These are phyloP conservation scores for Thelaira solivaga DNA, from an alignment of 2,888 invertebrate species.

Conservation along the genomic window DNA sequence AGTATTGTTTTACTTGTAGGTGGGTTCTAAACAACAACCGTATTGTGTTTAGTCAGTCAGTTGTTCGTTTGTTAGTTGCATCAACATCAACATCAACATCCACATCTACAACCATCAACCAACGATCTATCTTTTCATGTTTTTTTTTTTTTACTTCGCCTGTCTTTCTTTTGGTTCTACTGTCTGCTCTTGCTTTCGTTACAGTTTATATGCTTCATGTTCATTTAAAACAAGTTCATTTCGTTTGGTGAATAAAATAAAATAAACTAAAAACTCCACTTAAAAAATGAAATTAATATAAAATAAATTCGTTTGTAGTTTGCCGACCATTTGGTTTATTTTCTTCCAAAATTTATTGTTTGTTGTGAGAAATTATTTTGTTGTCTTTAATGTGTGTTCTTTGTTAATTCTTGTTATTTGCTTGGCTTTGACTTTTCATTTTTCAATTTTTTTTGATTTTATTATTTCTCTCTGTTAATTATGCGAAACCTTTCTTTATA, in stretches of 20 bases:
- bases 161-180: background rate
- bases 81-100: too few species aligned
- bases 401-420: constrained; percentile 36
- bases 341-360: constrained; percentile 21
- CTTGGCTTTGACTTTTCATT: constrained; percentile 33
- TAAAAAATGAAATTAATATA: constrained; percentile 39
- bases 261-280: constrained; percentile 25
- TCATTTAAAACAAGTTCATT: constrained; percentile 57
- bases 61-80: constrained; percentile 28
- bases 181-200: constrained; percentile 61
- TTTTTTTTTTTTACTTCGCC: background rate
- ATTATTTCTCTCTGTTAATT: constrained; percentile 62
- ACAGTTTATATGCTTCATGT: constrained; percentile 55
- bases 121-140: constrained; percentile 23
- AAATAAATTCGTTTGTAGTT: constrained; percentile 50
- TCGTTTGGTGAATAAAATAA: constrained; percentile 46
- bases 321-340: constrained; percentile 39
- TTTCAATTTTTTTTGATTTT: constrained; percentile 45
- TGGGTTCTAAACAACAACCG: constrained; percentile 53
- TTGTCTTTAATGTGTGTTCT: constrained; percentile 26
- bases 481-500: constrained; percentile 65
- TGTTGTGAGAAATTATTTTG: constrained; percentile 46
- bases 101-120: too few species aligned
- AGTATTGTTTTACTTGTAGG: constrained; percentile 57
- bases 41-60: background rate